Evolutionary conservation across 2,888 invertebrate species (phyloP), one percentile per base, ranked within the genome.

Genomic region (Drosophila tanythrix): DNA sequence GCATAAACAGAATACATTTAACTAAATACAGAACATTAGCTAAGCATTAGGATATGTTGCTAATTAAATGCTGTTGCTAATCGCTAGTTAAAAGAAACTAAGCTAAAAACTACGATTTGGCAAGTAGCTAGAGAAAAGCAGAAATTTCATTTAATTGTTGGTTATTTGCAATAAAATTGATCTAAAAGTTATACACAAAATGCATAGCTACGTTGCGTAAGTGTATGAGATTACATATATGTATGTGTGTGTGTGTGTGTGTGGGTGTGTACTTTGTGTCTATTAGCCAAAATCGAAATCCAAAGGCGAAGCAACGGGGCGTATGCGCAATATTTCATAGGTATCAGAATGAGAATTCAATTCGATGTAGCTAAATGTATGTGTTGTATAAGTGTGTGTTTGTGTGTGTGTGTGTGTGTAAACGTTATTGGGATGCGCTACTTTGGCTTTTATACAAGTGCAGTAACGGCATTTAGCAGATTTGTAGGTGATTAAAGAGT

Each of bases 261-360:
- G 43, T 61, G 11, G 62, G 31, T 65, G 38, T 5, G 5, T 11
- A n/a, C 6, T 25, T 7, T 50, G 31, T 52, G 21, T 58, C 46
- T 56, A 18, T 61, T 46, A 59, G 43, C 33, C 40, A 70, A 57
- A 58, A 43, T 76, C 57, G 48, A 76, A 76, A 76, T 74, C 58
- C 74, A 29, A 27, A 82, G 69, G 76, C 84, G 74, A 85, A 85
- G 83, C 83, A 81, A 79, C 73, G 77, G 74, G 82, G 81, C 86
- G 82, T 82, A 79, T 81, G 84, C 73, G 82, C 78, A 83, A 81
- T 76, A 70, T 69, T 33, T 59, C 63, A 70, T 74, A 61, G 57
- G 46, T 59, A 56, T 48, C 48, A 43, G 56, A 63, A 66, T 50
- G 71, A 51, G 61, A 72, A 67, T 81, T 81, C 60, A 83, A 78